Evolutionary conservation across 2,888 invertebrate genomes (phyloP).

Genomic region (Amorpha juglandis): DNA sequence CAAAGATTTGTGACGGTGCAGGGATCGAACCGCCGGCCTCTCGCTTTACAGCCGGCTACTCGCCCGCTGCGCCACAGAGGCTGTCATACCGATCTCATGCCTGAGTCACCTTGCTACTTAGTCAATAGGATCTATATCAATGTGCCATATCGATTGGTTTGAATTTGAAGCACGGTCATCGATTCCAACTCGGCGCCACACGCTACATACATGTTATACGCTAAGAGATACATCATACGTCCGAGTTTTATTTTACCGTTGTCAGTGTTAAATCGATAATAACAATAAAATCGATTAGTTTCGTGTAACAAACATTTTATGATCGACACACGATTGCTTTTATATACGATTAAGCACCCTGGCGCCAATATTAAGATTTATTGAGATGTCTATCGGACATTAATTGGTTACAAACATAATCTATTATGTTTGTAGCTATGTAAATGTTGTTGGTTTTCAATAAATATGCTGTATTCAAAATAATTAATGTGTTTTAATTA

Average conservation of each 20-base stretch:
- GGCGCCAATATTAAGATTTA: neutral
- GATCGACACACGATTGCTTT: constrained; percentile 4
- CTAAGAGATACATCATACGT: neutral
- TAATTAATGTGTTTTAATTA: no score
- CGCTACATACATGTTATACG: neutral
- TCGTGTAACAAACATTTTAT: constrained; percentile 16
- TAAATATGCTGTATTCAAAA: no score
- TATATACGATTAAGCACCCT: neutral
- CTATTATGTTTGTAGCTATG: no score
- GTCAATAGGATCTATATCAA: no score
- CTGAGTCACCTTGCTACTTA: no score
- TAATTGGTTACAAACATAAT: neutral
- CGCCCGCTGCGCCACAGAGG: no score
- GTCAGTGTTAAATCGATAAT: constrained; percentile 2
- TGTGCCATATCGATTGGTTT: neutral
- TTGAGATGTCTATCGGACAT: neutral
- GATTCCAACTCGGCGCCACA: neutral
- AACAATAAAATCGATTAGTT: constrained; percentile 18
- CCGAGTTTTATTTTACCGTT: neutral
- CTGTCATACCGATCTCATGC: no score
- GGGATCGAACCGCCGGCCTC: no score
- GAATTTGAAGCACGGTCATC: no score
- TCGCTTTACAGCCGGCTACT: no score
- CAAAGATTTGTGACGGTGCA: no score
- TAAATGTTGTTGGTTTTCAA: no score